These are phyloP conservation scores for Heterohyrax brucei DNA, from an alignment of 2,797 vertebrate species.

Conservation along the genomic window DNA sequence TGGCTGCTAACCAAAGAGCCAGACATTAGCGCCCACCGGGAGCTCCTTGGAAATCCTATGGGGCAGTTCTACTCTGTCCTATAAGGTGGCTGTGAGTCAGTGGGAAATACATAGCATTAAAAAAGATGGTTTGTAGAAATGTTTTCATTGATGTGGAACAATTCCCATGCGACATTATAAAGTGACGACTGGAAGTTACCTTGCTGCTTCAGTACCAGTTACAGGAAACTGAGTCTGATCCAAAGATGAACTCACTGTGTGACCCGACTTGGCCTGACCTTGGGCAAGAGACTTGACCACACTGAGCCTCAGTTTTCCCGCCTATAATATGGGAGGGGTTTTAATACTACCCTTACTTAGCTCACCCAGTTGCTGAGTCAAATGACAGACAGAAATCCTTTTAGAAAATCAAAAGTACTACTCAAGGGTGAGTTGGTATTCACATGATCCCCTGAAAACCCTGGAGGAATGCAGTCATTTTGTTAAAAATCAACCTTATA, in stretches of 20 bases:
- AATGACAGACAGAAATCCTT: not conserved
- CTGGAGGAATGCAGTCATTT: not conserved
- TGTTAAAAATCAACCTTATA: not conserved
- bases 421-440: not conserved
- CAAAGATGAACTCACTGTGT: not conserved
- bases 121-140: slow-evolving; percentile 7
- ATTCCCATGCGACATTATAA: slow-evolving; percentile 21
- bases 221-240: not conserved
- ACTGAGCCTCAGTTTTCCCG: not conserved
- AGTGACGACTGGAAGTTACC: slow-evolving; percentile 34
- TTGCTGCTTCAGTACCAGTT: slow-evolving; percentile 29
- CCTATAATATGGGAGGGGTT: not conserved
- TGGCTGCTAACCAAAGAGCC: too few relatives aligned
- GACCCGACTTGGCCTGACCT: not conserved
- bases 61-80: too few relatives aligned
- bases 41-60: too few relatives aligned
- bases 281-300: not conserved
- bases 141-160: slow-evolving; percentile 13
- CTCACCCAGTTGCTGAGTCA: slow-evolving; percentile 22
- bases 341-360: slow-evolving; percentile 10
- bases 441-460: not conserved
- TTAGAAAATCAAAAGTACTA: slow-evolving; percentile 20
- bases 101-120: not conserved
- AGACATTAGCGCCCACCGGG: too few relatives aligned
- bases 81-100: too few relatives aligned